phyloP scores from a whole-genome alignment of 2,113 vertebrate genomes.

The Carettochelys insculpta region DNA sequence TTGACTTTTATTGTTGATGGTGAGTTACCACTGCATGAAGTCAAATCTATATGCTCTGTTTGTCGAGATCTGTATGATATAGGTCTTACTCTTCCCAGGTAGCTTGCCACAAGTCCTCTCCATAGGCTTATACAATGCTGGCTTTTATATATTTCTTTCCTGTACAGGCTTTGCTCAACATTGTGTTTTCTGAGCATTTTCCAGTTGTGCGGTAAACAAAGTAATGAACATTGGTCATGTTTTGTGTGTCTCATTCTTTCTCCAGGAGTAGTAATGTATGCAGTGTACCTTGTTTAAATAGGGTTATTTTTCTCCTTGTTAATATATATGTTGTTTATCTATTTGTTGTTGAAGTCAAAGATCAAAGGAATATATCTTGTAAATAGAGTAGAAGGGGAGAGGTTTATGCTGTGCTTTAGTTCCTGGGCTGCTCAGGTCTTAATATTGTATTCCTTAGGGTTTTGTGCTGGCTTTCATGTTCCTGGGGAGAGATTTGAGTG shows the following conservation, averaged over 20 bases:
- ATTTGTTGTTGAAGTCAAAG: not conserved
- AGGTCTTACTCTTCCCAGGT: not conserved
- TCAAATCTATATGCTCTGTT: not conserved
- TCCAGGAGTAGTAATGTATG: not conserved
- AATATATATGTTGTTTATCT: not conserved
- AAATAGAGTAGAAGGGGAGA: not conserved
- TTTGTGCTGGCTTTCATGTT: not conserved
- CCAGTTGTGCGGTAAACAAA: not conserved
- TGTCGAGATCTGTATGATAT: not conserved
- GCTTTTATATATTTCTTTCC: not conserved
- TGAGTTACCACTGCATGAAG: not conserved
- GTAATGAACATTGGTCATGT: not conserved
- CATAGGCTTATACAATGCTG: not conserved
- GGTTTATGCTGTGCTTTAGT: not conserved
- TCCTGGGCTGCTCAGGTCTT: not conserved
- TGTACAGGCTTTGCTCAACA: not conserved
- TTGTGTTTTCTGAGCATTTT: not conserved
- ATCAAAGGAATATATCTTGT: not conserved
- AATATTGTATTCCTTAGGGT: not conserved
- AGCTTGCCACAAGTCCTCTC: not conserved
- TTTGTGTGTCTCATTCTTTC: not conserved
- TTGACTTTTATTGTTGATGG: not conserved
- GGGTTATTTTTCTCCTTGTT: not conserved
- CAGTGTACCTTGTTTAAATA: not conserved
- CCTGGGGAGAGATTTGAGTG: not conserved